These are phyloP conservation scores for Cyclophora punctaria DNA, from an alignment of 2,888 invertebrate species.

Conservation along the genomic window DNA sequence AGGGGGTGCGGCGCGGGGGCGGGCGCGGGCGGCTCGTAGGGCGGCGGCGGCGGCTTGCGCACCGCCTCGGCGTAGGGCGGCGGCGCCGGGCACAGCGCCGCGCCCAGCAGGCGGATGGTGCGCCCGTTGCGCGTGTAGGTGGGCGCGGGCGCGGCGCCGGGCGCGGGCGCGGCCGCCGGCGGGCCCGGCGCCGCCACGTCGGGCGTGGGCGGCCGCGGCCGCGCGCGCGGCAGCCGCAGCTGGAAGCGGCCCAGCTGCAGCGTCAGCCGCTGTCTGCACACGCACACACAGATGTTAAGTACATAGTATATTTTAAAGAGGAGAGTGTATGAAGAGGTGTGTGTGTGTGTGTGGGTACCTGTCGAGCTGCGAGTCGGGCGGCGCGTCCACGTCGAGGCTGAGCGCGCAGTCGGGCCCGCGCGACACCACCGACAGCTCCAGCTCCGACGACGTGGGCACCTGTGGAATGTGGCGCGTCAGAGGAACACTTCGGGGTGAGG, in stretches of 20 bases:
- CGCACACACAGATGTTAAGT: not conserved
- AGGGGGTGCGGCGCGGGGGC: slow-evolving; percentile 20
- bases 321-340: too few species aligned
- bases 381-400: too few species aligned
- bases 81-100: slow-evolving; percentile 30
- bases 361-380: too few species aligned
- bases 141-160: slow-evolving; percentile 39
- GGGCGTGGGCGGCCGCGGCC: slow-evolving; percentile 52
- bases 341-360: too few species aligned
- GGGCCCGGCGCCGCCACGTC: slow-evolving; percentile 48
- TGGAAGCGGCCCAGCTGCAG: slow-evolving; percentile 59
- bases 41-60: slow-evolving; percentile 59
- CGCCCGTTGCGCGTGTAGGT: slow-evolving; percentile 64
- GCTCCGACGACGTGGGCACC: too few species aligned
- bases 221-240: slow-evolving; percentile 41
- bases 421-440: too few species aligned
- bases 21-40: slow-evolving; percentile 46
- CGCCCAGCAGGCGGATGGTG: slow-evolving; percentile 59
- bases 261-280: slow-evolving; percentile 33
- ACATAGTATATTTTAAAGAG: too few species aligned
- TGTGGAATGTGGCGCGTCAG: too few species aligned
- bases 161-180: slow-evolving; percentile 38
- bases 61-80: slow-evolving; percentile 62
- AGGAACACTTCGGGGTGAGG: too few species aligned
- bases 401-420: too few species aligned